Base-by-base conservation (phyloP, 2,888 invertebrate genomes). In the Cecidostiba fungosa region DNA sequence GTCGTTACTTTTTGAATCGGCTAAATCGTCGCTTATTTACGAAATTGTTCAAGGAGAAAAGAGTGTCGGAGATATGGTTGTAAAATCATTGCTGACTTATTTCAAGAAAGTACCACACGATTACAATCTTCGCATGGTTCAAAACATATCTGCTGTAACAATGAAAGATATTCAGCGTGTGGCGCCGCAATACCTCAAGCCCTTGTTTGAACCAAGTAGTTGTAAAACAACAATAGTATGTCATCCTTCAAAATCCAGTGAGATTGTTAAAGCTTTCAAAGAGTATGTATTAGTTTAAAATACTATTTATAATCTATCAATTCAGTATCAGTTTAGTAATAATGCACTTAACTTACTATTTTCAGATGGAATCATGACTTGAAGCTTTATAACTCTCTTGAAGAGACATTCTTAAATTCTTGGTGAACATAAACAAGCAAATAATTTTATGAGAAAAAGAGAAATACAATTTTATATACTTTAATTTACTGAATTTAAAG, bases 11-110 rank as follows among this genome's bases (percentile, higher is more conserved):
- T 95, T 98, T 89, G 97, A 97, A 89, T 97, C 98, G 0, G 98
- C 98, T 0, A 96, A 96, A 91, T 97, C 97, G 91, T 97, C 98
- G 23, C 94, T 97, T n/a, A 96, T 98, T 87, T 98, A 97, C 93
- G 97, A 98, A 91, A 95, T 97, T 78, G 97, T 98, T 86, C 96
- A 97, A 89, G 94, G 95, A 88, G 97, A 98, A 93, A 96, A 97
- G 91, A 97, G 96, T 84, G 95, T 97, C 16, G 96, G 96, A 0
- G 95, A 96, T 90, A 95, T 97, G 32, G 96, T 97, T 36, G 92
- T 93, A 54, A 95, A 96, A 89, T 97, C 97, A 0, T 94, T 98
- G n/a, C 92, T 96, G 80, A 95, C 96, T 77, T 96, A 96, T 91
- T 95, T 97, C 90, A 95, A 96, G 88, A 94, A 95, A 29, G 95